Base-by-base conservation (phyloP, 53 echinoderm and acorn worm genomes). In the Paracentrotus lividus region DNA sequence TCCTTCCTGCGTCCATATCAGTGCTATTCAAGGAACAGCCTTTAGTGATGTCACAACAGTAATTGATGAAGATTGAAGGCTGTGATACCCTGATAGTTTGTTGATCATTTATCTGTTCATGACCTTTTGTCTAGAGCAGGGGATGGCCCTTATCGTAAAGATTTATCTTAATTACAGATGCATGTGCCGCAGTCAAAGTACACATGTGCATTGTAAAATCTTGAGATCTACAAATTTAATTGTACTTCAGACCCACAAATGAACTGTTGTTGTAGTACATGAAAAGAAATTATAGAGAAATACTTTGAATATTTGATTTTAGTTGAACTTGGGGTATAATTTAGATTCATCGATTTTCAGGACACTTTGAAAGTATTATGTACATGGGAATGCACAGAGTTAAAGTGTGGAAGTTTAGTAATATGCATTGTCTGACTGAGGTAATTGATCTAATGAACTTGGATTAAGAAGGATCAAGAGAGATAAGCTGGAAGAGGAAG, bases 1-100 rank as follows among this genome's bases (percentile, higher is more conserved):
- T 86, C 86, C 86, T 86, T 86, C 86, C 86, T 86, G 53, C 36
- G 32, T 47, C 53, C 86, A 86, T 54, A 78, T 53, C 86, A 86
- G 52, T 53, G 27, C 85, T 85, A 86, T 86, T 51, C 54, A 56
- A 34, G 86, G 86, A 86, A 84, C 47, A 49, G 84, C n/a, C 84
- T 54, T 36, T 47, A 26, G n/a, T 78, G 78, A 78, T 78, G 78
- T 78, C 78, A 78, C 26, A 43, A 78, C 69, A 78, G 26, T 78
- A 5, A 45, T 67, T 67, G 67, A 67, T 67, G 67, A 67, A 67
- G 67, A 78, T 78, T 78, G 78, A 78, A n/a, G 45, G 24, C 47
- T 47, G 15, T 78, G 69, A 69, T 69, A 38, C 15, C 16, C 0
- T 43, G 9, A 24, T 24, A 78, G 78, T 78, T n/a, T 78, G 78